Percentiles rank a stretch among this genome's conserved stretches.
Evolutionary conservation across 2,888 invertebrate genomes (phyloP).

Genomic region (Macrosiphum euphorbiae): DNA sequence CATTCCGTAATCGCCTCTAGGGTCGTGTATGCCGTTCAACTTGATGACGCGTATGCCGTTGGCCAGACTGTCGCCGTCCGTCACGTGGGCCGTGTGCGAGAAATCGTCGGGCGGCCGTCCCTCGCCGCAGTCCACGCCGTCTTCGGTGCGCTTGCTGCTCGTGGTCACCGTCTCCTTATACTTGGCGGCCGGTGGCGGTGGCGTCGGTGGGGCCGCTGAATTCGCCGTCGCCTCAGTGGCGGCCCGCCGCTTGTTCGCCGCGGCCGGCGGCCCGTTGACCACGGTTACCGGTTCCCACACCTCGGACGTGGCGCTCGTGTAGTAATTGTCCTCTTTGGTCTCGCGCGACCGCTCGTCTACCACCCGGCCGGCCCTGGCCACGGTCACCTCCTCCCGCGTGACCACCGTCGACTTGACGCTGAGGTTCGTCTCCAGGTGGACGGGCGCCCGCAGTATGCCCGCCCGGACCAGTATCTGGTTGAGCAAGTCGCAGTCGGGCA

Average conservation of each 20-base stretch:
- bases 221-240: background rate
- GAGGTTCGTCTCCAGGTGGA: conserved; percentile 79
- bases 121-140: conserved; percentile 45
- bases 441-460: conserved; percentile 74
- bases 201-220: background rate
- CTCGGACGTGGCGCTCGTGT: conserved; percentile 78
- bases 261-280: conserved; percentile 47
- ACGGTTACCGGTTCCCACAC: conserved; percentile 75
- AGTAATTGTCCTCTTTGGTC: conserved; percentile 80
- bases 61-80: conserved; percentile 56
- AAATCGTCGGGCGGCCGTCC: conserved; percentile 24
- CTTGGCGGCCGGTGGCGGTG: conserved; percentile 46
- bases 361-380: conserved; percentile 77
- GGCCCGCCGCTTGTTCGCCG: background rate
- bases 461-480: conserved; percentile 76
- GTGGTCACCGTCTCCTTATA: conserved; percentile 60
- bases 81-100: conserved; percentile 48
- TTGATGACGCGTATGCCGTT: conserved; percentile 61
- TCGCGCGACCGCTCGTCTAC: conserved; percentile 80
- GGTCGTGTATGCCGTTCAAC: conserved; percentile 61
- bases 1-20: conserved; percentile 56
- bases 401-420: conserved; percentile 80
- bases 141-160: conserved; percentile 61
- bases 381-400: conserved; percentile 80
- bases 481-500: conserved; percentile 80